phyloP scores from a whole-genome alignment of 2,888 invertebrate species.

The Drosophila paramelanica region DNA sequence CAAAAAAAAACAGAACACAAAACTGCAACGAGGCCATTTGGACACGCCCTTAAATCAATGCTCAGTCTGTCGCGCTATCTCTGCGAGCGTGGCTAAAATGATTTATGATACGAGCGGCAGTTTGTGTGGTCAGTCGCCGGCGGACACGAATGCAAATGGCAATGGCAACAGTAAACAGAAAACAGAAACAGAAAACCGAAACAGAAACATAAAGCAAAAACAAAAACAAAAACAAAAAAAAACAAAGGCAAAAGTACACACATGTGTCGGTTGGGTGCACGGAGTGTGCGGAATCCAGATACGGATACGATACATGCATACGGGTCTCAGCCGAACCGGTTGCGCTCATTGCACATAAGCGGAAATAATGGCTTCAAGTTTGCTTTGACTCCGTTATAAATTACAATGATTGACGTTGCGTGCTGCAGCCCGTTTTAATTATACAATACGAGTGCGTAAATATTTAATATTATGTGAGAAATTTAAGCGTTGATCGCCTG shows the following conservation, averaged over 20 bases:
- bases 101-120: constrained; percentile 63
- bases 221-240: constrained; percentile 19
- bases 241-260: constrained; percentile 24
- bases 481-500: constrained; percentile 4
- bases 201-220: constrained; percentile 25
- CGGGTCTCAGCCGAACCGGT: constrained; percentile 16
- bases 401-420: constrained; percentile 71
- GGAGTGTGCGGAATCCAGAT: constrained; percentile 29
- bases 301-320: constrained; percentile 10
- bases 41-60: constrained; percentile 63
- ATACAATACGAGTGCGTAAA: constrained; percentile 29
- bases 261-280: constrained; percentile 1
- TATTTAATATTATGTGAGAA: constrained; percentile 30
- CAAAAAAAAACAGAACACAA: background rate
- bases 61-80: constrained; percentile 27
- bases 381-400: constrained; percentile 51
- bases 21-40: constrained; percentile 43
- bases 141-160: constrained; percentile 53
- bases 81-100: constrained; percentile 48
- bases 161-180: constrained; percentile 35
- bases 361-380: constrained; percentile 72
- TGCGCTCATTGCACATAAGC: constrained; percentile 51
- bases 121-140: constrained; percentile 42
- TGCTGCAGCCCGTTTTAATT: constrained; percentile 39
- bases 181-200: constrained; percentile 34